A percentile compares a stretch with the other conserved stretches of the same genome.
phyloP scores from a whole-genome alignment of 2,888 invertebrate species.

The Temnothorax rugatulus region DNA sequence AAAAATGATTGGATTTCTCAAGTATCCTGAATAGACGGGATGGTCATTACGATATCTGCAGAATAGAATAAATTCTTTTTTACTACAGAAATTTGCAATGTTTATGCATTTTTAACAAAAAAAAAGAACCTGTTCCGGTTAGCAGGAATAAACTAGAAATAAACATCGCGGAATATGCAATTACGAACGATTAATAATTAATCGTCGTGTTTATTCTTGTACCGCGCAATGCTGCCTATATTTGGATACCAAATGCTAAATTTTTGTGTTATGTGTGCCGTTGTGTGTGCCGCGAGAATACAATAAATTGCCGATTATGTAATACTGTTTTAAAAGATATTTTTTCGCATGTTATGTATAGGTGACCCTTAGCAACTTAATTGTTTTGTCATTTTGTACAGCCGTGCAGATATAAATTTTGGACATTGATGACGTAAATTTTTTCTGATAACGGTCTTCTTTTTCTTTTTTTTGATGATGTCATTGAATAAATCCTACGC shows the following conservation, averaged over 20 bases:
- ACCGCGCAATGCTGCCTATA: neutral
- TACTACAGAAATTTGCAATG: neutral
- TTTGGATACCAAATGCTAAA: neutral
- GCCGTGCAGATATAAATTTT: neutral
- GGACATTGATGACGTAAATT: neutral
- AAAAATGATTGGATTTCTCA: slow-evolving; percentile 64
- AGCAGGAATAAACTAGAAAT: neutral
- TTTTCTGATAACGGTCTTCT: neutral
- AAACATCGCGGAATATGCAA: neutral
- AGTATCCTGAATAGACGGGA: neutral
- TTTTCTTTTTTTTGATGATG: neutral
- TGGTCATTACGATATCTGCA: neutral
- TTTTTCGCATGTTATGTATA: neutral
- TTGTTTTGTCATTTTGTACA: neutral
- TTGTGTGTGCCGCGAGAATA: neutral
- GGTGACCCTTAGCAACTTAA: neutral
- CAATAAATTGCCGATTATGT: neutral
- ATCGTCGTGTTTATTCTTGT: neutral
- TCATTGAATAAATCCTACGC: slow-evolving; percentile 33
- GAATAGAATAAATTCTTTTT: slow-evolving; percentile 5
- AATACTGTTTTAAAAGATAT: neutral
- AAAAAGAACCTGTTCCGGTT: neutral
- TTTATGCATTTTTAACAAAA: neutral
- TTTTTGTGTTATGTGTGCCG: neutral
- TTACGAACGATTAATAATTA: neutral